These are phyloP conservation scores for Drosophila aldrichi DNA, from an alignment of 2,888 invertebrate species.

Conservation along the genomic window DNA sequence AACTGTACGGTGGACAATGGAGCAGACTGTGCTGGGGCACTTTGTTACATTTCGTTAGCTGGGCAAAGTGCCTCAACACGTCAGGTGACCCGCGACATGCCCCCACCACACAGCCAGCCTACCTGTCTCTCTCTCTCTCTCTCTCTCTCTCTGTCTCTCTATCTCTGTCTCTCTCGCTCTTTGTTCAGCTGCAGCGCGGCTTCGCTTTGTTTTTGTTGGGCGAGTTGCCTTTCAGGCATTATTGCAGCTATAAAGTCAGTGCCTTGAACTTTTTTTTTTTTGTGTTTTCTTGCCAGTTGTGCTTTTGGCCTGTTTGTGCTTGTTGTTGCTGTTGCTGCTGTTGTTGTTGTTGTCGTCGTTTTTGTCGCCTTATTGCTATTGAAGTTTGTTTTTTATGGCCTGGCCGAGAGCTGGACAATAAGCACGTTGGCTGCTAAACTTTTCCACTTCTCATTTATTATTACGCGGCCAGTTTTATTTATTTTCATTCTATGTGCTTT, in stretches of 20 bases:
- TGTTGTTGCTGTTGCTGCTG: constrained; percentile 14
- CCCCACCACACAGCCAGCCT: neutral
- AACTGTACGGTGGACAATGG: constrained; percentile 45
- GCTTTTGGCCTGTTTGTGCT: constrained; percentile 53
- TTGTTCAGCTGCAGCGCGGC: no score
- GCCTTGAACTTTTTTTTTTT: constrained; percentile 71
- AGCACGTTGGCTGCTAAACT: constrained; percentile 78
- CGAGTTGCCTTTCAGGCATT: constrained; percentile 52
- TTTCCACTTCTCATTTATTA: constrained; percentile 82
- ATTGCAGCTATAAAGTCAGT: constrained; percentile 82
- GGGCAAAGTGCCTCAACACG: constrained; percentile 77
- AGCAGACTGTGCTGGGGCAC: constrained; percentile 49
- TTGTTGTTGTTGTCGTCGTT: constrained; percentile 31
- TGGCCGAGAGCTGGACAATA: constrained; percentile 77
- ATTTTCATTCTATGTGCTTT: constrained; percentile 22
- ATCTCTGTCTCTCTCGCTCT: no score
- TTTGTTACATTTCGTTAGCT: constrained; percentile 81
- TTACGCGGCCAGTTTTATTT: constrained; percentile 62
- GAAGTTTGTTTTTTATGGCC: constrained; percentile 81
- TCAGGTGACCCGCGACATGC: constrained; percentile 29
- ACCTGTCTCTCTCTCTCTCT: neutral
- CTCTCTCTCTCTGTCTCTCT: constrained; percentile 11
- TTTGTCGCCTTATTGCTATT: constrained; percentile 80
- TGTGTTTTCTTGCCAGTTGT: constrained; percentile 47
- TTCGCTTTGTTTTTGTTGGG: no score